Percentiles rank a stretch among this genome's conserved stretches.
These are phyloP conservation scores for Tadarida brasiliensis DNA, from an alignment of 2,797 vertebrate genomes.

Conservation along the genomic window DNA sequence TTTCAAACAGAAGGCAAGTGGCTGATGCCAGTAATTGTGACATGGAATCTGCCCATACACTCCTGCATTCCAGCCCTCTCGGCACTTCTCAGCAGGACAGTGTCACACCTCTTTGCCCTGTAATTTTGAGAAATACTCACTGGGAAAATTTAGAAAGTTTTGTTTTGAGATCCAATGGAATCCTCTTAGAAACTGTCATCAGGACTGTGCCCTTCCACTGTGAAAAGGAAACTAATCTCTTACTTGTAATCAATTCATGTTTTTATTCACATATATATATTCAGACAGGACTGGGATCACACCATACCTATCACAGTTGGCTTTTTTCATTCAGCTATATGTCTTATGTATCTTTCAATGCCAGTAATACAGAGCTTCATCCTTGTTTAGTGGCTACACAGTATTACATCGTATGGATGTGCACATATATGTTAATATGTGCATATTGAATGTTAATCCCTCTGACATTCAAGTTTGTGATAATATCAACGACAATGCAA, in stretches of 20 bases:
- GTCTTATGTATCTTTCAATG: neutral
- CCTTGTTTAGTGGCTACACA: neutral
- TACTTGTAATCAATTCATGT: neutral
- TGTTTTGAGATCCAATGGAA: neutral
- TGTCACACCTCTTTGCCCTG: neutral
- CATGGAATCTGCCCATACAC: neutral
- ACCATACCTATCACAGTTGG: neutral
- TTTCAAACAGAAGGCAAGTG: conserved; percentile 18
- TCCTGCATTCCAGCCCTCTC: neutral
- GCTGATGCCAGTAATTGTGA: neutral
- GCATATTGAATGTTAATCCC: neutral
- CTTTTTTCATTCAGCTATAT: neutral
- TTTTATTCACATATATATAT: neutral
- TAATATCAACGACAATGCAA: neutral
- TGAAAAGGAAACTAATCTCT: neutral
- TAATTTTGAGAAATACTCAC: neutral
- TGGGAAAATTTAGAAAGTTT: neutral
- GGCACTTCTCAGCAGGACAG: neutral
- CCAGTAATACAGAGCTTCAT: neutral
- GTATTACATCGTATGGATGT: neutral
- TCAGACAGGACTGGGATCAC: neutral
- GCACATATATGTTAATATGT: neutral
- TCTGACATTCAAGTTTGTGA: neutral
- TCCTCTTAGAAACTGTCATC: neutral
- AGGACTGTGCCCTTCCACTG: neutral